phyloP scores from a whole-genome alignment of 2,888 invertebrate species.

The Tubulanus polymorphus region DNA sequence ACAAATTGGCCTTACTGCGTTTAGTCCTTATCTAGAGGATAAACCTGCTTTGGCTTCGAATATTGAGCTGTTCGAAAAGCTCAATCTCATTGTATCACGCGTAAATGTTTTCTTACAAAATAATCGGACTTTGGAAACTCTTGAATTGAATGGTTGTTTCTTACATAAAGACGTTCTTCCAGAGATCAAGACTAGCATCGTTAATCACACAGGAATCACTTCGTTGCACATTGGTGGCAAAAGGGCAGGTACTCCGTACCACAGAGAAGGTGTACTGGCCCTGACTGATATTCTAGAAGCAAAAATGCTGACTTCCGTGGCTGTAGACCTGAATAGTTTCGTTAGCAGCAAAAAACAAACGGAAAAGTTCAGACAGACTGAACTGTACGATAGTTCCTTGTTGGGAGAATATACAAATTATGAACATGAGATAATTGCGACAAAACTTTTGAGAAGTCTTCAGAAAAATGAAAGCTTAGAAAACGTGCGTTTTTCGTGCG shows the following conservation, averaged over 20 bases:
- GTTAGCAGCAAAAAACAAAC: not conserved
- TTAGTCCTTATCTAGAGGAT: not conserved
- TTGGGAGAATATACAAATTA: not conserved
- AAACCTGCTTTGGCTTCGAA: not conserved
- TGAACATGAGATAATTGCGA: not conserved
- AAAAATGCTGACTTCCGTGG: not conserved
- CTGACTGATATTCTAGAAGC: not conserved
- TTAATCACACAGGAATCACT: not conserved
- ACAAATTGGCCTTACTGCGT: not conserved
- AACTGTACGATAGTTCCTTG: not conserved
- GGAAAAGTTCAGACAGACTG: not conserved
- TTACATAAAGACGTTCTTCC: not conserved
- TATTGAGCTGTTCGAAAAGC: not conserved
- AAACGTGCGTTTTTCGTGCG: not conserved
- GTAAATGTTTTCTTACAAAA: not conserved
- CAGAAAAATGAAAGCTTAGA: not conserved
- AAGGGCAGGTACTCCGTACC: not conserved
- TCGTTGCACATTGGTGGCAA: not conserved
- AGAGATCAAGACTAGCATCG: not conserved
- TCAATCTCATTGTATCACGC: not conserved
- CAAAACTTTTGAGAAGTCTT: not conserved
- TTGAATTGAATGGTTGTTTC: not conserved
- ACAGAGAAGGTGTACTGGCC: not conserved
- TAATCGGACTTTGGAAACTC: not conserved
- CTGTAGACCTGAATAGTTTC: not conserved